Evolutionary conservation across 2,888 invertebrate species (phyloP).

Genomic region (Galerucella calmariensis): DNA sequence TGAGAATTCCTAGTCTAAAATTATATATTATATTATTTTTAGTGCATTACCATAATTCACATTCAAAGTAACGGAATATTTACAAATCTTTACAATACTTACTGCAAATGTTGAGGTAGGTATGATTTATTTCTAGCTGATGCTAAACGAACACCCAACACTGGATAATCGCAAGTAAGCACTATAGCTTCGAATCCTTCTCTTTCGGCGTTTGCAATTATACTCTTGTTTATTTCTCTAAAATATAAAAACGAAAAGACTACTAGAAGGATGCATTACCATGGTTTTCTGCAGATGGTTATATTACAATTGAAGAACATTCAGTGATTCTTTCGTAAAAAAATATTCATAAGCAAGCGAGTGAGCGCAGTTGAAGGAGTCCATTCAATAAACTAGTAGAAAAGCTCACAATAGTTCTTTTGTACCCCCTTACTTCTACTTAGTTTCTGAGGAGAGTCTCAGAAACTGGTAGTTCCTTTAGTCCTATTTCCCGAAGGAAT

Average conservation of each 20-base stretch:
- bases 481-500: no score
- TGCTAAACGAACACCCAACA: slow-evolving; percentile 84
- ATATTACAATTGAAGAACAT: no score
- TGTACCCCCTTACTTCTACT: no score
- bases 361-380: not conserved
- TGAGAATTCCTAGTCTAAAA: slow-evolving; percentile 16
- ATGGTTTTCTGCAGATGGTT: no score
- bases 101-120: slow-evolving; percentile 83
- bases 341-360: no score
- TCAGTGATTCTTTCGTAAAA: not conserved
- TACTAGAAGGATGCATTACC: not conserved
- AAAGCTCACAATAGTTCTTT: no score
- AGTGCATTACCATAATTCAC: no score
- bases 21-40: no score
- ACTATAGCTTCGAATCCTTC: slow-evolving; percentile 88
- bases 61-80: no score
- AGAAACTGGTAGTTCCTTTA: no score
- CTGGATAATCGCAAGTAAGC: slow-evolving; percentile 88
- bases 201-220: slow-evolving; percentile 82
- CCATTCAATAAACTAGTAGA: no score
- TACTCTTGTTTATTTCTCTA: slow-evolving; percentile 74
- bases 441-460: no score
- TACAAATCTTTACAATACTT: slow-evolving; percentile 42
- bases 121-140: slow-evolving; percentile 87
- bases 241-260: slow-evolving; percentile 43